Evolutionary conservation across 2,113 vertebrate species (phyloP).

Genomic region (Periophthalmodon schlosseri): DNA sequence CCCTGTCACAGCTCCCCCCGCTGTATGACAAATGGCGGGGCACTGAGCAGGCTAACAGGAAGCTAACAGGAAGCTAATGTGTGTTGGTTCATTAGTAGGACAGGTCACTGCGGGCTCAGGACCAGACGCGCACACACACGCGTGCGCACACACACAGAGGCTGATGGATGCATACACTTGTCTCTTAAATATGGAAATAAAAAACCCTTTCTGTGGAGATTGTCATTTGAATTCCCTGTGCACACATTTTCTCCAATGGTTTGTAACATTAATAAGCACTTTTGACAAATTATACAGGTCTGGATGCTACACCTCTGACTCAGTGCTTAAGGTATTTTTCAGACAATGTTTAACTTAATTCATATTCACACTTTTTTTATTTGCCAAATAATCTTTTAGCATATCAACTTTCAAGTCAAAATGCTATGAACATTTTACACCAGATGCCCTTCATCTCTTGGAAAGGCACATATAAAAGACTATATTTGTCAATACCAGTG

Average conservation of each 20-base stretch:
- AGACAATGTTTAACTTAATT: background rate
- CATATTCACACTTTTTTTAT: background rate
- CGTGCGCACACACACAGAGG: background rate
- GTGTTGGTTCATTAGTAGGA: conserved; percentile 65
- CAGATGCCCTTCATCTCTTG: background rate
- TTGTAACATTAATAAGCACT: background rate
- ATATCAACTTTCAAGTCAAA: background rate
- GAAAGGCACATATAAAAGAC: background rate
- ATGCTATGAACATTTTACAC: background rate
- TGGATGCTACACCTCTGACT: background rate
- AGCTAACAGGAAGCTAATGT: conserved; percentile 63
- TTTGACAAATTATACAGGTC: background rate
- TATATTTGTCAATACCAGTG: background rate
- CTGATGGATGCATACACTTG: conserved; percentile 18
- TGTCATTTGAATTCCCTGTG: background rate
- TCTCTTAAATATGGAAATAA: conserved; percentile 7
- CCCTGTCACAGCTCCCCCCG: conserved; percentile 54
- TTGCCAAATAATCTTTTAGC: background rate
- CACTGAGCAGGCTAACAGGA: conserved; percentile 59
- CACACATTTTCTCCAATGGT: background rate
- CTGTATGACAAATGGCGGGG: conserved; percentile 69
- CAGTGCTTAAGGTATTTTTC: background rate
- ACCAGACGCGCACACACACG: conserved; percentile 21
- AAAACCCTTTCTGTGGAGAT: background rate
- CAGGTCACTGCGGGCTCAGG: conserved; percentile 49